Conservation (phyloP, 2,113 vertebrate genomes). For the Cricetomys ansorgei region DNA sequence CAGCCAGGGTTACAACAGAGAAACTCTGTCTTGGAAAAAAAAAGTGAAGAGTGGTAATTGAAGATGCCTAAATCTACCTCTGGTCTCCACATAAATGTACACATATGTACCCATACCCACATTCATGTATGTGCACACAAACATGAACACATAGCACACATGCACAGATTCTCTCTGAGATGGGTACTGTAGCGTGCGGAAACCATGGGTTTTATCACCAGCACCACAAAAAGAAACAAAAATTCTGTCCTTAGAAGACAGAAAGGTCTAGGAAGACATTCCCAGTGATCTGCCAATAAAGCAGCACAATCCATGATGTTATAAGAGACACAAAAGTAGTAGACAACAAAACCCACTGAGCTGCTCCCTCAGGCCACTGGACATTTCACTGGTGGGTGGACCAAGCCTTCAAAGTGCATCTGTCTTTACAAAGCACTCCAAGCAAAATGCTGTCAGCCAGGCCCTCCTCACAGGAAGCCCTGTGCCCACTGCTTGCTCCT, state of each 20-base stretch:
- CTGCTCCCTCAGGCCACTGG: background rate
- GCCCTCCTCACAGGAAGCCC: background rate
- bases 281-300: background rate
- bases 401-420: background rate
- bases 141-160: background rate
- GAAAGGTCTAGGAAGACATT: constrained; percentile 14
- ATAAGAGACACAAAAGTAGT: background rate
- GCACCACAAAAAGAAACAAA: background rate
- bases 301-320: background rate
- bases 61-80: background rate
- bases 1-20: no score
- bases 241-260: background rate
- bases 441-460: background rate
- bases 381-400: background rate
- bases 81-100: background rate
- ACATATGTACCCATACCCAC: background rate
- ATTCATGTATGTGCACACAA: background rate
- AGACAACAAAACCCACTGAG: background rate
- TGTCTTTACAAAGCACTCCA: background rate
- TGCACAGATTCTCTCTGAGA: background rate
- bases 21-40: no score
- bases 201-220: background rate
- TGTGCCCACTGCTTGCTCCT: background rate
- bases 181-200: background rate
- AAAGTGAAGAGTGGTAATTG: background rate